Evolutionary conservation across 2,888 invertebrate genomes (phyloP), one percentile per base, ranked within the genome.

Genomic region (Drosophila borealis): DNA sequence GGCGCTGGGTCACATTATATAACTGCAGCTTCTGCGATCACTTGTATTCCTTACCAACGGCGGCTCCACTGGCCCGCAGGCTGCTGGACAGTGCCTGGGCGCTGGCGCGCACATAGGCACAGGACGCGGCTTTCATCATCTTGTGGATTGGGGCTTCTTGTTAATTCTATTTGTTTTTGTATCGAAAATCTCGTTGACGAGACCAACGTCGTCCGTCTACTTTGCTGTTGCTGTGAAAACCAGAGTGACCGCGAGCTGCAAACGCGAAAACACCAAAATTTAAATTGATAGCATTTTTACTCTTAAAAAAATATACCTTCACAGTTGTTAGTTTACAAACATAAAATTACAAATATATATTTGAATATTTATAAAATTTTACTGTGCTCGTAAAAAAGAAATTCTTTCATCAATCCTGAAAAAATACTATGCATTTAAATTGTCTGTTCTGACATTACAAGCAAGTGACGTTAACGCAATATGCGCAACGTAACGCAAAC

Each of bases 51-150:
- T 93, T 92, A 69, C 94, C 92, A 69, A 93, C 92, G 93, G 93
- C 93, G 13, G 93, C 91, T 39, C 74, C 87, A 55, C 56, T 78
- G 21, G 95, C 94, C 88, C 95, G 95, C 19, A 95, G 87, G 64
- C 95, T 95, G 87, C 94, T 95, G 69, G 95, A 94, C 34, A 97
- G 95, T 56, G 94, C 95, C 88, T 94, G 95, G 67, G 94, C 94
- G 37, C 95, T 93, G 49, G 95, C 94, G 89, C 95, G 95, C 81
- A 96, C 93, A 90, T 95, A 96, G 62, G 90, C 89, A 66, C 91
- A 87, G 84, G 94, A 92, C 78, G 94, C 94, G 71, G 95, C 94
- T 93, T 95, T 96, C 91, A 94, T 94, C 95, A 95, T 95, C 91
- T 80, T 88, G 59, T 63, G 41, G 53, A 50, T 45, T 67, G 57